phyloP scores from a whole-genome alignment of 2,113 vertebrate genomes.

The Sigmodon hispidus region DNA sequence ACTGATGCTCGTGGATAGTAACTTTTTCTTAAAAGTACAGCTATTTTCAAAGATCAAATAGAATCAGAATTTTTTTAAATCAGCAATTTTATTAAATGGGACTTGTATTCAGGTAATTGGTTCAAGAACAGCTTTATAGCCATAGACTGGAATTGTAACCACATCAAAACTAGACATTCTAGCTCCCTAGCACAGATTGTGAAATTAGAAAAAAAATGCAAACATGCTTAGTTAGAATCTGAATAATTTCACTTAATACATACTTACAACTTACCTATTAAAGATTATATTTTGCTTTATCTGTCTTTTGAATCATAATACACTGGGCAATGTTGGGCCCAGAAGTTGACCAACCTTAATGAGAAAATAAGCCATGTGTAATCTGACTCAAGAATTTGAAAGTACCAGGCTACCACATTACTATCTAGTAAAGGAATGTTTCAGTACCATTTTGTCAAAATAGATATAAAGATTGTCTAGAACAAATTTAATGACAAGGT shows the following conservation, averaged over 20 bases:
- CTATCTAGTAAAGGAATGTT: background rate
- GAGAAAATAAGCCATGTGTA: background rate
- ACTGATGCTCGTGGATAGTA: background rate
- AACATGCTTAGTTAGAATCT: slow-evolving; percentile 32
- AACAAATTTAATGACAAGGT: background rate
- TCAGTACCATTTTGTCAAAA: background rate
- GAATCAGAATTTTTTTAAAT: background rate
- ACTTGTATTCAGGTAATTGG: slow-evolving; percentile 3
- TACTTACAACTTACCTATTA: slow-evolving; percentile 35
- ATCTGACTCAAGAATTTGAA: slow-evolving; percentile 37
- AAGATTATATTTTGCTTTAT: background rate
- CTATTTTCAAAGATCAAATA: slow-evolving; percentile 24
- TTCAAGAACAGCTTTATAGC: background rate
- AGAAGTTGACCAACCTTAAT: background rate
- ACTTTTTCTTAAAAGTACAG: background rate
- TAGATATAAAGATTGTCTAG: background rate
- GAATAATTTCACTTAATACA: slow-evolving; percentile 20
- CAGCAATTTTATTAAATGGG: background rate
- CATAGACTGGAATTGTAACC: slow-evolving; percentile 17
- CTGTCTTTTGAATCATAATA: background rate
- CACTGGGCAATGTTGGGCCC: background rate
- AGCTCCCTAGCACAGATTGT: slow-evolving; percentile 11
- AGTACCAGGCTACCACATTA: background rate
- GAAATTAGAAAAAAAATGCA: background rate
- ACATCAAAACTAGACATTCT: slow-evolving; percentile 37